Conservation (phyloP, 2,888 invertebrate genomes). For the Acanthosoma haemorrhoidale region DNA sequence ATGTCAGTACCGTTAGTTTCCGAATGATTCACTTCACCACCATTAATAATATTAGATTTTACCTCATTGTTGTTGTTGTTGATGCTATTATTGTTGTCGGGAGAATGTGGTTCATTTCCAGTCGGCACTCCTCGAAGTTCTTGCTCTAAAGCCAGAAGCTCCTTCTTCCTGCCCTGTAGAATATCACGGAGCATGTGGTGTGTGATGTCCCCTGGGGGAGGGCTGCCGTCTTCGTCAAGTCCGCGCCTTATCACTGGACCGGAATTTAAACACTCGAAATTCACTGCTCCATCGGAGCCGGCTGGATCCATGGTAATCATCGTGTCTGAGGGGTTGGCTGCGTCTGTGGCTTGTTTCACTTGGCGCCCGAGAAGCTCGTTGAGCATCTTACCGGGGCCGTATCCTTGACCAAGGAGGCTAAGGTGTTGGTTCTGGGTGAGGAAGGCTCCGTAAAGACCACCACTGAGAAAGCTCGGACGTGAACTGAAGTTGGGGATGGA, state of each 20-base stretch:
- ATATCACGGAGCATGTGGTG: conserved; percentile 87
- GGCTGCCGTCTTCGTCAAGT: conserved; percentile 48
- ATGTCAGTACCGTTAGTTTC: conserved; percentile 37
- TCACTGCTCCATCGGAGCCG: conserved; percentile 46
- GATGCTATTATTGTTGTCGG: conserved; percentile 52
- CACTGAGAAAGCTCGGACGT: conserved; percentile 75
- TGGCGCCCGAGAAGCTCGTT: conserved; percentile 82
- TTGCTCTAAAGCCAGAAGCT: conserved; percentile 66
- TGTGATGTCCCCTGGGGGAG: conserved; percentile 43
- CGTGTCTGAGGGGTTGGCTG: conserved; percentile 51
- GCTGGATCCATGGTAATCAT: conserved; percentile 49
- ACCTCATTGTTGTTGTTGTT: conserved; percentile 45
- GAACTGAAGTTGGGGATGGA: conserved; percentile 70
- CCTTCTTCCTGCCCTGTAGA: conserved; percentile 80
- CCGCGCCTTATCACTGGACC: conserved; percentile 45
- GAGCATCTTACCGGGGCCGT: conserved; percentile 79
- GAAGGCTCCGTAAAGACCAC: conserved; percentile 82
- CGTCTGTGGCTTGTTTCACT: conserved; percentile 62
- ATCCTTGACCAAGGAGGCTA: conserved; percentile 76
- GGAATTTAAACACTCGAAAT: conserved; percentile 42
- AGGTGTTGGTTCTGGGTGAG: conserved; percentile 67
- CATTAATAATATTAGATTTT: conserved; percentile 40
- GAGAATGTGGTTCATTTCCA: conserved; percentile 49
- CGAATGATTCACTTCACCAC: conserved; percentile 40
- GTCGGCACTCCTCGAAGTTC: conserved; percentile 52